Percentiles rank a stretch among this genome's conserved stretches.
Conservation (phyloP, 2,797 vertebrate species). For the Mormyrus proboscirostris region DNA sequence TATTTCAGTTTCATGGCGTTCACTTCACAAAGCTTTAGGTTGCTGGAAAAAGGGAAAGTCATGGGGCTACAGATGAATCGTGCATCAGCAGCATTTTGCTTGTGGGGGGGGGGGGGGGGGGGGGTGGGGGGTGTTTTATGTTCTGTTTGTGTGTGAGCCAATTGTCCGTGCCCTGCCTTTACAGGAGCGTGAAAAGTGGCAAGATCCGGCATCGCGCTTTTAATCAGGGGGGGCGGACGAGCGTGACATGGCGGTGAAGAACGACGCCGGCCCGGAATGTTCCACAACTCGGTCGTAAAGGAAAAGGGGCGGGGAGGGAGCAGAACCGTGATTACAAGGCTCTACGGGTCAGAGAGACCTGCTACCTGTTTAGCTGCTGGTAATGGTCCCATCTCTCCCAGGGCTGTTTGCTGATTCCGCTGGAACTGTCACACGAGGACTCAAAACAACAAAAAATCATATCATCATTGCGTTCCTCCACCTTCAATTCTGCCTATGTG, state of each 20-base stretch:
- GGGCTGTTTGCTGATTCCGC: not conserved
- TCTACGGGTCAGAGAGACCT: conserved; percentile 26
- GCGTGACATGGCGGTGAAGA: conserved; percentile 14
- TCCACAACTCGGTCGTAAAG: conserved; percentile 3
- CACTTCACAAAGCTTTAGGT: not conserved
- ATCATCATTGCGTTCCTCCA: not conserved
- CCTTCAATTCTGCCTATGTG: not conserved
- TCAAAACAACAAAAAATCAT: not conserved
- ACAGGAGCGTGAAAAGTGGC: not conserved
- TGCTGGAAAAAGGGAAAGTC: not conserved
- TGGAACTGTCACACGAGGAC: not conserved
- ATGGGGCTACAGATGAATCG: not conserved
- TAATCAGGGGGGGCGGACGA: conserved; percentile 1
- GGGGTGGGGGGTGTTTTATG: not conserved
- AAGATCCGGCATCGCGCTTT: not conserved
- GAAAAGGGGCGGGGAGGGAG: conserved; percentile 18
- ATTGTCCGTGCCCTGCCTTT: not conserved
- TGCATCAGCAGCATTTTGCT: conserved; percentile 2
- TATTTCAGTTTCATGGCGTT: not conserved
- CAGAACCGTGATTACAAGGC: conserved; percentile 31
- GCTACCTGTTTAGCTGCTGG: conserved; percentile 29
- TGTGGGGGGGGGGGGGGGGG: not conserved
- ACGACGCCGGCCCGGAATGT: not conserved
- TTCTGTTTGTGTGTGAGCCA: conserved; percentile 1
- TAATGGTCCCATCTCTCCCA: conserved; percentile 24